Evolutionary conservation across 2,888 invertebrate genomes (phyloP), one percentile per base, ranked within the genome.

Genomic region (Hemaris fuciformis): DNA sequence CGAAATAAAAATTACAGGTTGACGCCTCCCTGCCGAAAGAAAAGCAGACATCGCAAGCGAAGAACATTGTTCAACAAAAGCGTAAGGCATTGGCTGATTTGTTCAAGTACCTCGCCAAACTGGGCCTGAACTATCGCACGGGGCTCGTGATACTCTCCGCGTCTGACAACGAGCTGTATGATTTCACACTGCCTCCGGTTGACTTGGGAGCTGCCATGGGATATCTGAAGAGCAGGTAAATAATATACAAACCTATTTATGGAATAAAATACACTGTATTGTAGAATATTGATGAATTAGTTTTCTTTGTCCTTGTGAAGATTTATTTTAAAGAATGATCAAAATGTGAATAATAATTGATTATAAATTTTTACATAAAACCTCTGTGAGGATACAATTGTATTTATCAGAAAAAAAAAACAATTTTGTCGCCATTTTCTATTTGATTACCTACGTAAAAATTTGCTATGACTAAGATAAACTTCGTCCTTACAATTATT

Each of bases 61-160:
- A 97, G 78, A 95, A 95, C 80, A 95, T 97, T 59, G 93, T 98
- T 3, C 96, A 97, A 75, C 96, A 97, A 76, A 98, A 98, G 83
- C 95, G 97, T 31, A 96, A 97, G 87, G 95, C 96, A 0, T 86
- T 99, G 0, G 94, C 97, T 0, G 98, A 98, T 84, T 92, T 99
- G 48, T 99, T 98, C 83, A 97, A 97, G 81, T 93, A 94, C 23
- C 87, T 99, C 0, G 84, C 94, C 0, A 94, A 94, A 63, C 93
- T 96, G 68, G 98, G 98, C 0, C 82, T 98, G 1, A 98, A 96
- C 46, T 97, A 96, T 78, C 94, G 96, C 65, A 95, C 95, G 0
- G 99, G 99, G 1, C 88, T 96, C 6, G 89, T 95, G 34, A 94
- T 95, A 74, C 69, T 93, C 0, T 90, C 94, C 3, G 79, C 94